Evolutionary conservation across 2,888 invertebrate species (phyloP), one percentile per base, ranked within the genome.

Genomic region (Ptilodon capucinus): DNA sequence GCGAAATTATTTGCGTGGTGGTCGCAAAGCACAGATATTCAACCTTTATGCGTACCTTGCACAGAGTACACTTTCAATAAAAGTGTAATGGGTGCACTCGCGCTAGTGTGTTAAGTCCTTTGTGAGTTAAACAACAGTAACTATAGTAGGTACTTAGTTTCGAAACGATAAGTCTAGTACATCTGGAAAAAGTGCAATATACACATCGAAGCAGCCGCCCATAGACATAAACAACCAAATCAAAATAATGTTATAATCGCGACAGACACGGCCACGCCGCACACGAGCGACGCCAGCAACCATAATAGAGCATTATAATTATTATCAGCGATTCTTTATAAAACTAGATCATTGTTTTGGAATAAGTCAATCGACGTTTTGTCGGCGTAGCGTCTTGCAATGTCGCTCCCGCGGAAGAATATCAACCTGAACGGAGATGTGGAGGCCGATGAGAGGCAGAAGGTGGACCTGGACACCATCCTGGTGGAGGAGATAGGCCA

Each of bases 401-500:
- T 40, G 40, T 23, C 40, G 25, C 23, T 25, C 13, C 21, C 40
- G n/a, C 13, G 4, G 14, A 40, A 40, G 40, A 25, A 25, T 25
- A 16, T 14, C 3, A 40, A 25, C 11, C 2, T 16, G 5, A 16
- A 25, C 2, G 9, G 1, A 8, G 40, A 40, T 9, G 40, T 16
- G 25, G 40, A 40, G 25, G 18, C 40, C 0, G 13, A 32, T 4
- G 42, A 32, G 11, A 18, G 11, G 25, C 2, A 16, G 5, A 62
- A 59, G 23, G 65, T 86, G 14, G 79, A 86, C 25, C 39, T 87
- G 57, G 88, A 88, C 42, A 69, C 71, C 2, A 74, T 88, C 9
- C 56, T 89, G 40, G 71, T 82, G 16, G 75, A 83, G 16, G 89
- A 89, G 56, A 68, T 87, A 11, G 90, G 89, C 0, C 83, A 87